These are phyloP conservation scores for Ciona savignyi DNA, from an alignment of 23 tunicate species.

Conservation along the genomic window DNA sequence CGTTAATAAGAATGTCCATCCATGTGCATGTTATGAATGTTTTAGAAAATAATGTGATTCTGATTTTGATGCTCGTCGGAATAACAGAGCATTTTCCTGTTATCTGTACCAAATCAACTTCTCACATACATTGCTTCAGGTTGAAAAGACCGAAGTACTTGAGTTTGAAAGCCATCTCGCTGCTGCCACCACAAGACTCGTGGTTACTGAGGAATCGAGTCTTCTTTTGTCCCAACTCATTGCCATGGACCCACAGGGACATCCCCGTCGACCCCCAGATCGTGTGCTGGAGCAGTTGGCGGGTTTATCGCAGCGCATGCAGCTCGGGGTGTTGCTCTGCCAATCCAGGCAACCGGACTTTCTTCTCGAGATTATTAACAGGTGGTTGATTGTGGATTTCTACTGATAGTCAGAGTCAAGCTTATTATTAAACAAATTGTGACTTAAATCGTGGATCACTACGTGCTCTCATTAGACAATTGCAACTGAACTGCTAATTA, in stretches of 20 bases:
- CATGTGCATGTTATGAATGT: no score
- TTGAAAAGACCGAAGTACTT: conserved; percentile 75
- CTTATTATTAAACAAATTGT: no score
- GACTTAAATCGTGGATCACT: no score
- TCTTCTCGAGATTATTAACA: conserved; percentile 73
- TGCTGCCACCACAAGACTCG: conserved; percentile 72
- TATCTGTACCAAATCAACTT: no score
- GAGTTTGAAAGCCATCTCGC: conserved; percentile 88
- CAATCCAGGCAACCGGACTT: conserved; percentile 82
- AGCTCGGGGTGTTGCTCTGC: conserved; percentile 61
- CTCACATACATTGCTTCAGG: no score
- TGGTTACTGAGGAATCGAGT: conserved; percentile 63
- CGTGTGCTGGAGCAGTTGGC: conserved; percentile 45
- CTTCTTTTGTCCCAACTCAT: conserved; percentile 78
- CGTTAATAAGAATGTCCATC: no score
- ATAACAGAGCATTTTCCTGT: no score
- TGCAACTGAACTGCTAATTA: no score
- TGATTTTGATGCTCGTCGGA: no score
- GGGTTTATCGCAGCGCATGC: conserved; percentile 28
- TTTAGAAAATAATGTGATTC: no score
- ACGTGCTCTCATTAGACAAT: no score
- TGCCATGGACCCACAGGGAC: conserved; percentile 77
- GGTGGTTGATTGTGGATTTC: conserved; percentile 21
- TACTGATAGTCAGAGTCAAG: not conserved
- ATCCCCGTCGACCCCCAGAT: conserved; percentile 82